phyloP scores from a whole-genome alignment of 2,113 vertebrate genomes.

The Microtus oregoni region DNA sequence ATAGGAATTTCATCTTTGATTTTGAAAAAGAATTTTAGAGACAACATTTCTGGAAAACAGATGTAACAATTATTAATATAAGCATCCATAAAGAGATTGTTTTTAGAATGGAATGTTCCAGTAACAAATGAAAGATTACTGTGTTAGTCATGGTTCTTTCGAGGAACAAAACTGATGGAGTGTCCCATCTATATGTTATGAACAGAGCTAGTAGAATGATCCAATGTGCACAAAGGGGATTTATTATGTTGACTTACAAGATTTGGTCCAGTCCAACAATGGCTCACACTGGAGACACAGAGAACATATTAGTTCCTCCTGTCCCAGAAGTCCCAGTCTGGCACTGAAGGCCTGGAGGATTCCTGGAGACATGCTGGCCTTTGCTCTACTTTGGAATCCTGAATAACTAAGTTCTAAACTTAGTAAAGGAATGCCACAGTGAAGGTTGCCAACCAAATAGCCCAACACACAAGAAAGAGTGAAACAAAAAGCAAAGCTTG shows the following conservation, averaged over 20 bases:
- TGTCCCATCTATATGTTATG: neutral
- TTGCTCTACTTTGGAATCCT: neutral
- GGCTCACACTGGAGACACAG: neutral
- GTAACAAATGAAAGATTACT: neutral
- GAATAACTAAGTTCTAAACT: neutral
- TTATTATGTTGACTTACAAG: neutral
- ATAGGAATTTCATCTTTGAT: neutral
- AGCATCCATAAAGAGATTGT: neutral
- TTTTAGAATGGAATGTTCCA: neutral
- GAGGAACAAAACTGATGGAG: neutral
- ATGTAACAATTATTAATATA: neutral
- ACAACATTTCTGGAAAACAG: neutral
- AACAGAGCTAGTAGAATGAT: neutral
- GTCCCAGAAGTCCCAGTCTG: neutral
- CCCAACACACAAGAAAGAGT: neutral
- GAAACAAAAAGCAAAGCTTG: neutral
- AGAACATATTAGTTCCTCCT: neutral
- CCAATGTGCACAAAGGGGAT: neutral
- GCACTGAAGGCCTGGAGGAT: neutral
- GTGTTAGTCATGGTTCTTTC: neutral
- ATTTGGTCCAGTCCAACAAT: neutral
- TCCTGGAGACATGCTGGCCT: neutral
- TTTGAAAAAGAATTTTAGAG: neutral
- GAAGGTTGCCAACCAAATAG: neutral
- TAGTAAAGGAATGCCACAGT: neutral